Evolutionary conservation across 2,797 vertebrate genomes (phyloP).

Genomic region (Spinibarbus caldwelli): DNA sequence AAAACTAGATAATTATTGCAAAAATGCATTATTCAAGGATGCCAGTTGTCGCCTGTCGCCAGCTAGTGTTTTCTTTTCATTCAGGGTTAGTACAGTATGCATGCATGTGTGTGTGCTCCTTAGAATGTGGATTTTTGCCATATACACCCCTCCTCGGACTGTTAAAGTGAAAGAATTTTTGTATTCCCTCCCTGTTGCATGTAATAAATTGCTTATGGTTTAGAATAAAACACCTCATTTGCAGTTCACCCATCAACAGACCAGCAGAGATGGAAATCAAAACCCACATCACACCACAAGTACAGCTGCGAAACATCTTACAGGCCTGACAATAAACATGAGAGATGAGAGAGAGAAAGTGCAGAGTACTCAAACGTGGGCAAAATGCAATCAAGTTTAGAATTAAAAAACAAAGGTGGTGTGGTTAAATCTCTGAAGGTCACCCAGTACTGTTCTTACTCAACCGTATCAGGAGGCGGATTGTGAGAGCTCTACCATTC

Average conservation of each 20-base stretch:
- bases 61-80: constrained; percentile 8
- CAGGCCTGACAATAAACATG: constrained; percentile 22
- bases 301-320: constrained; percentile 36
- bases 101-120: not conserved
- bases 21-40: constrained; percentile 33
- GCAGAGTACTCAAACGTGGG: not conserved
- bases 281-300: constrained; percentile 34
- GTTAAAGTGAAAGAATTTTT: not conserved
- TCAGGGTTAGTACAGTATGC: not conserved
- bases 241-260: constrained; percentile 17
- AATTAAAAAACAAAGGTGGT: not conserved
- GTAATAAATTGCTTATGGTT: constrained; percentile 23
- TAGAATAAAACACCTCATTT: not conserved
- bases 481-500: not conserved
- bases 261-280: constrained; percentile 29
- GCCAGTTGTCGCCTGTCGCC: too few species aligned
- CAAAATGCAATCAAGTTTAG: not conserved
- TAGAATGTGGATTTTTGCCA: not conserved
- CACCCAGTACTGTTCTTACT: not conserved
- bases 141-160: not conserved
- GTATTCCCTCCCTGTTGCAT: not conserved
- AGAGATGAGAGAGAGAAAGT: constrained; percentile 6
- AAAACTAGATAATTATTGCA: constrained; percentile 16
- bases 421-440: constrained; percentile 22
- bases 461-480: not conserved